Evolutionary conservation across 2,797 vertebrate species (phyloP).

Genomic region (Typhlichthys subterraneus): DNA sequence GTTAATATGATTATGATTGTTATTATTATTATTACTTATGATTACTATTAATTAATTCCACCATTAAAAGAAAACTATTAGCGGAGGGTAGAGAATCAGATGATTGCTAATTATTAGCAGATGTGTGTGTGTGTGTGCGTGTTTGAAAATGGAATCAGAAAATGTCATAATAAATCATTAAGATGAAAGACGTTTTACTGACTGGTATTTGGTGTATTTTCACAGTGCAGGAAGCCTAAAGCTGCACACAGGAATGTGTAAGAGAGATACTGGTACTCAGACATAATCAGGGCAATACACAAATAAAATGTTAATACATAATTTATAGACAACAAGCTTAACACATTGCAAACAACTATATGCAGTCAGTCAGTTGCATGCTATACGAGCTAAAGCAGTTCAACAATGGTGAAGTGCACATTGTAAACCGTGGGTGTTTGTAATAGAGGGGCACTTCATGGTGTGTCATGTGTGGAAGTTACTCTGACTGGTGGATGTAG

Average conservation of each 20-base stretch:
- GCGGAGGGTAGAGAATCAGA: constrained; percentile 44
- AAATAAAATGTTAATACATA: neutral
- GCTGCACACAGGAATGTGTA: no score
- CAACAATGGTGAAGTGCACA: constrained; percentile 30
- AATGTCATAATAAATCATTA: no score
- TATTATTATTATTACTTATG: constrained; percentile 22
- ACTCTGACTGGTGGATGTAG: constrained; percentile 59
- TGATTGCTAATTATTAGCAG: constrained; percentile 65
- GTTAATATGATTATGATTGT: constrained; percentile 18
- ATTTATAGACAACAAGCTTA: neutral
- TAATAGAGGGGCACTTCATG: constrained; percentile 35
- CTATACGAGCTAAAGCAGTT: constrained; percentile 13
- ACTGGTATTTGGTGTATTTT: no score
- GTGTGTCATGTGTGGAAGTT: constrained; percentile 53
- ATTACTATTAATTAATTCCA: constrained; percentile 29
- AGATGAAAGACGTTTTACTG: no score
- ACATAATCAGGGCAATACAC: neutral
- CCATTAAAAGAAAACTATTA: constrained; percentile 55
- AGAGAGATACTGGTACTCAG: no score
- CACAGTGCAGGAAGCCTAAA: no score
- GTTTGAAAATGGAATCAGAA: neutral
- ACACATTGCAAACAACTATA: no score
- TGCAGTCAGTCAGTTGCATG: constrained; percentile 15
- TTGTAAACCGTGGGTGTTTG: constrained; percentile 28
- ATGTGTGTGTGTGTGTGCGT: constrained; percentile 29